phyloP scores from a whole-genome alignment of 2,113 vertebrate genomes.

The Echinops telfairi region DNA sequence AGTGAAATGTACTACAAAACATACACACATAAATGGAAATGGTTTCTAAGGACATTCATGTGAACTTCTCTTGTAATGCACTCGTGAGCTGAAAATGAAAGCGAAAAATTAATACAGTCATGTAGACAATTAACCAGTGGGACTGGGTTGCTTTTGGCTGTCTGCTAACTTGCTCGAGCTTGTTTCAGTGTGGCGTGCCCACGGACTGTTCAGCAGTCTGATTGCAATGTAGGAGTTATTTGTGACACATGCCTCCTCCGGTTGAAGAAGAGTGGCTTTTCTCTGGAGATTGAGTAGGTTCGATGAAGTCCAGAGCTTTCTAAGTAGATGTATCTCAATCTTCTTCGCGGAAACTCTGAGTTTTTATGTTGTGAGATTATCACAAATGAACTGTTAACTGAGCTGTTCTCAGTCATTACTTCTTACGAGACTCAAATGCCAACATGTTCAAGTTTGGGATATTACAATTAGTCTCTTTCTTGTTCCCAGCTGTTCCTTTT shows the following conservation, averaged over 20 bases:
- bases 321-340: slow-evolving; percentile 24
- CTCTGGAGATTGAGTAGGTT: slow-evolving; percentile 67
- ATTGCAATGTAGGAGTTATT: slow-evolving; percentile 73
- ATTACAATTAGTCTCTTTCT: slow-evolving; percentile 36
- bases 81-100: slow-evolving; percentile 5
- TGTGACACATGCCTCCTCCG: slow-evolving; percentile 64
- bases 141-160: slow-evolving; percentile 71
- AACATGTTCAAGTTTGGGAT: slow-evolving; percentile 40
- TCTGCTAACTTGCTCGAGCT: slow-evolving; percentile 73
- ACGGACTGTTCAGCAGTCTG: slow-evolving; percentile 61
- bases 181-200: slow-evolving; percentile 79
- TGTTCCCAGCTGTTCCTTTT: slow-evolving; percentile 7
- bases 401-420: slow-evolving; percentile 73
- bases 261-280: slow-evolving; percentile 32
- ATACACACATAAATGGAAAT: neutral
- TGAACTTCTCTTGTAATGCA: neutral
- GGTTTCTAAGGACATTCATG: slow-evolving; percentile 28
- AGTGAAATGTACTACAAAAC: slow-evolving; percentile 37
- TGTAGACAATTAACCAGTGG: slow-evolving; percentile 65
- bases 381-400: slow-evolving; percentile 74
- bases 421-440: slow-evolving; percentile 9
- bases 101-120: slow-evolving; percentile 36
- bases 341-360: slow-evolving; percentile 11
- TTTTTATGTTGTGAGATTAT: slow-evolving; percentile 70
- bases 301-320: slow-evolving; percentile 60